Base-by-base conservation (phyloP, 2,888 invertebrate genomes). In the Eudasyphora cyanicolor region DNA sequence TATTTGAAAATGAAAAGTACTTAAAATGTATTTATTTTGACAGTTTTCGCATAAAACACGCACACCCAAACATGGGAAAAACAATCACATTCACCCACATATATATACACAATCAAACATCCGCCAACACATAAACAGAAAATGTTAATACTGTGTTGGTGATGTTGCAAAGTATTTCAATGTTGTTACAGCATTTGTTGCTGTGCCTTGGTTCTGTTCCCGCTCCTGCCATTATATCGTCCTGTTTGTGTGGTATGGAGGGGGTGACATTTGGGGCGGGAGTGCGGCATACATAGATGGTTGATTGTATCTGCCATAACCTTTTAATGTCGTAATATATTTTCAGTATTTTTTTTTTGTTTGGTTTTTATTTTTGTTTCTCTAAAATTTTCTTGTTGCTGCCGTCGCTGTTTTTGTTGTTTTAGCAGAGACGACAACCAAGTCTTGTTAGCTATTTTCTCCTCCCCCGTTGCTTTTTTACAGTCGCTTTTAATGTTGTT, bases 21-120 rank as follows among this genome's bases (percentile, higher is more conserved):
- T 73, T 73, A 42, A 60, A 73, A 38, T 73, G 60, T 73, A 73
- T 73, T 73, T 60, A 73, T 73, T 57, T 73, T 73, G 57, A 73
- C 57, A 73, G 57, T 60, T 73, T 57, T 35, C 24, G 17, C 57
- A 73, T 57, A 73, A 73, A 73, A 38, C 35, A 73, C 19, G 54
- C 17, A 38, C 54, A 35, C 17, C 2, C 17, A 62, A 10, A 35
- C 45, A 14, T 45, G 3, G 35, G 10, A 10, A 35, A 35, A 35
- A 35, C 35, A 35, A 35, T 7, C 51, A 17, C 62, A 10, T 6
- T 14, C 57, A 21, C 19, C n/a, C n/a, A 32, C 67, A 67, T 6
- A 67, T 19, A 35, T 12, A 64, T 1, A n/a, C 62, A 35, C 62
- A 64, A 19, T 1, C 35, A n/a, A n/a, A n/a, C n/a, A n/a, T n/a